phyloP scores from a whole-genome alignment of 2,113 vertebrate genomes.

The Varanus salvator region DNA sequence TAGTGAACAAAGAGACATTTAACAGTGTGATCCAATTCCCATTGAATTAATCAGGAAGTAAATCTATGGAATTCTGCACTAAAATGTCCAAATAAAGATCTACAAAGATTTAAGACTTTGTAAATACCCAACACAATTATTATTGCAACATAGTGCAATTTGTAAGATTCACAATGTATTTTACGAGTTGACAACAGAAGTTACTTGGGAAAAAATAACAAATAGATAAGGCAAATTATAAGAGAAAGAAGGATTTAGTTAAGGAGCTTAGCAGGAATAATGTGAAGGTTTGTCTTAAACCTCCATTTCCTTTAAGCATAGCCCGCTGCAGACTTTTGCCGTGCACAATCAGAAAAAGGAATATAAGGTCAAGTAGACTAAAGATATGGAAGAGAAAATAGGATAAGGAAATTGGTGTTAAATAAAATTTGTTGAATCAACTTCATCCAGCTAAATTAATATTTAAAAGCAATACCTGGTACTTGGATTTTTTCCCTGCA shows the following conservation, averaged over 20 bases:
- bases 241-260: constrained; percentile 44
- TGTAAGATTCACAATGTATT: background rate
- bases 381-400: constrained; percentile 15
- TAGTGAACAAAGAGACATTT: background rate
- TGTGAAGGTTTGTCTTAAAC: constrained; percentile 15
- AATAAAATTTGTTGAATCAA: constrained; percentile 24
- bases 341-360: constrained; percentile 16
- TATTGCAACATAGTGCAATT: background rate
- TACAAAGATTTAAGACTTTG: constrained; percentile 12
- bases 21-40: background rate
- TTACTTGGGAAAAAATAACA: constrained; percentile 22
- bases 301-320: constrained; percentile 16
- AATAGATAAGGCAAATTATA: constrained; percentile 43
- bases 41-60: background rate
- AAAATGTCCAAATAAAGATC: background rate
- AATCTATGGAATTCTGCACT: background rate
- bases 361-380: constrained; percentile 35
- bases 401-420: background rate
- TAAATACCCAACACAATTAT: background rate
- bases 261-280: constrained; percentile 50
- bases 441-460: background rate
- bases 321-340: constrained; percentile 6
- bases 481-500: background rate
- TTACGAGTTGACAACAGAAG: constrained; percentile 31
- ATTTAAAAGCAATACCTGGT: background rate